A percentile compares a stretch with the other conserved stretches of the same genome.
phyloP scores from a whole-genome alignment of 2,888 invertebrate genomes.

The Caenorhabditis sp. region DNA sequence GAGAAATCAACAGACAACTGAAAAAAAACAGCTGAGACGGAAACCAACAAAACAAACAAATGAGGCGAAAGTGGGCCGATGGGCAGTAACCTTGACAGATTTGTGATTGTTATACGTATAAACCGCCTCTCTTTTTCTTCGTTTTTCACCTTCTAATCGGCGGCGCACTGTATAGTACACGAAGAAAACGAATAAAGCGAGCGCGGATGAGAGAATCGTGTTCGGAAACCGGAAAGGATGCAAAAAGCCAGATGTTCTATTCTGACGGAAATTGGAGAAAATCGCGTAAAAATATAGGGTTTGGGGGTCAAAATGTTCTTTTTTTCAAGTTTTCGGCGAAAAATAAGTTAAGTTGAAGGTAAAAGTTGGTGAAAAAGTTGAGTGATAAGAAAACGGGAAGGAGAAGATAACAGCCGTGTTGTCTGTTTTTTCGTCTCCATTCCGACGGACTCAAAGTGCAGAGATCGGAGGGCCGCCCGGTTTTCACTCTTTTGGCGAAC shows the following conservation, averaged over 20 bases:
- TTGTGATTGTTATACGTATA: conserved; percentile 10
- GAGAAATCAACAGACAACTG: too few relatives aligned
- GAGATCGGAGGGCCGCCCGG: conserved; percentile 9
- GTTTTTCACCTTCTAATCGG: conserved; percentile 15
- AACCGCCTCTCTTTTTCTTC: not conserved
- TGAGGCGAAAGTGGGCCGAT: too few relatives aligned
- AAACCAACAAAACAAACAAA: too few relatives aligned
- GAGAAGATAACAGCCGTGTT: conserved; percentile 41
- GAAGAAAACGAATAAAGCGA: not conserved
- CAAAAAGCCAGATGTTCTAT: conserved; percentile 13
- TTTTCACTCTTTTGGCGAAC: conserved; percentile 48
- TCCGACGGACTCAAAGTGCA: conserved; percentile 20
- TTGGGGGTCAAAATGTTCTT: too few relatives aligned
- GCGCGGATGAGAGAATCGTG: not conserved
- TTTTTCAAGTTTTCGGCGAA: not conserved
- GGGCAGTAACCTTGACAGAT: conserved; percentile 37
- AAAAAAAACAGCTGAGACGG: too few relatives aligned
- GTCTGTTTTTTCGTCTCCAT: not conserved
- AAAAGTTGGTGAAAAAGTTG: not conserved
- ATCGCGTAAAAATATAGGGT: not conserved
- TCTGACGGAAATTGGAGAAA: not conserved
- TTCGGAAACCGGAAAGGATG: conserved; percentile 12
- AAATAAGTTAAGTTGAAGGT: not conserved
- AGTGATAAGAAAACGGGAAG: conserved; percentile 9
- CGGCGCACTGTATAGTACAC: conserved; percentile 36